Base-by-base conservation (phyloP, 2,888 invertebrate species). In the Megamerina dolium region DNA sequence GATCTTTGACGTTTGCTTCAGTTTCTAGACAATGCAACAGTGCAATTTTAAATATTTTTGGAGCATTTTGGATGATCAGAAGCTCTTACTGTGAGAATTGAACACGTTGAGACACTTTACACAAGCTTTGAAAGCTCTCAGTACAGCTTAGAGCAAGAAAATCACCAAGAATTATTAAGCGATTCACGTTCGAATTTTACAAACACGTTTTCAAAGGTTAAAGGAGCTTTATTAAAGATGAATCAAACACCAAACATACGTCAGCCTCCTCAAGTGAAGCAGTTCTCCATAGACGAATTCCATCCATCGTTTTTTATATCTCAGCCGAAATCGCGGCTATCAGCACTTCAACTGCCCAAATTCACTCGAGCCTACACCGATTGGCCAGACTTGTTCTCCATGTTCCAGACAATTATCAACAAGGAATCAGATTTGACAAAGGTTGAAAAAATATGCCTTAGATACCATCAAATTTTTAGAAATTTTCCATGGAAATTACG, bases 331-430 rank as follows among this genome's bases (percentile, higher is more conserved):
- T n/a, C n/a, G n/a, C n/a, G n/a, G n/a, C 33, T 49, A 4, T 47
- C 47, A 10, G 19, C 36, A 9, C 32, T 50, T 12, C 33, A 44
- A 37, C 27, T 48, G 2, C 46, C 47, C 10, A 29, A 26, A 14
- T 50, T 50, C 29, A 33, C 14, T 27, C 50, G 49, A 3, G 41
- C 32, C 12, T 50, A 49, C 27, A 46, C 38, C 3, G 41, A 51
- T 2, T 51, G 49, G 50, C 46, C 40, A 3, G 40, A 48, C 17
- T 50, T 53, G 19, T 45, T 45, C 16, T 42, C 46, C 1, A 49
- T 51, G 45, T 51, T 55, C 30, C 40, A 16, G 12, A 47, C 45
- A 2, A 42, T 49, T 4, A 23, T 48, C 12, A 29, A 41, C n/a
- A 43, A 42, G 8, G 41, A 48, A 19, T 3, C 16, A 1, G 45